Conservation (phyloP, 2,888 invertebrate species). For the Malthinus seriepunctatus region DNA sequence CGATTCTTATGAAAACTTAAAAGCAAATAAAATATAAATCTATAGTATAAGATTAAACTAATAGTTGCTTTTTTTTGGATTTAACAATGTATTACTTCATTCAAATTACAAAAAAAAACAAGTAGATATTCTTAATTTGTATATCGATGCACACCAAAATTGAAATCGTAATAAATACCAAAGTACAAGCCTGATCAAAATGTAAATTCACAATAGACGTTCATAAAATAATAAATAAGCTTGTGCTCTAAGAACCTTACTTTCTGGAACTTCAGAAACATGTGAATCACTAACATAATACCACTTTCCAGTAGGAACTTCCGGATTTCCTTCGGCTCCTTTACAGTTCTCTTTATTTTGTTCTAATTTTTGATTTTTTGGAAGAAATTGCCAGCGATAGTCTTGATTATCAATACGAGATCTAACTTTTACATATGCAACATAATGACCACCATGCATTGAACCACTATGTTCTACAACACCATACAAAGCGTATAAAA, state of each 20-base stretch:
- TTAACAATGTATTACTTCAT: no score
- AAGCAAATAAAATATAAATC: no score
- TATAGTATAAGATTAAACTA: no score
- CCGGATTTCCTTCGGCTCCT: conserved; percentile 51
- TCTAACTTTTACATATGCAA: conserved; percentile 92
- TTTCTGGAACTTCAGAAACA: conserved; percentile 80
- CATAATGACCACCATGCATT: conserved; percentile 88
- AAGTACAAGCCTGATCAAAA: no score
- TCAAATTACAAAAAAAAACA: no score
- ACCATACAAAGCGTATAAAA: conserved; percentile 90
- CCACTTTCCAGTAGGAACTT: conserved; percentile 79
- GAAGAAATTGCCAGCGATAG: conserved; percentile 74
- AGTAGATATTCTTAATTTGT: no score
- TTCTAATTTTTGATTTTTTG: conserved; percentile 51
- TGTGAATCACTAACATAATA: conserved; percentile 91
- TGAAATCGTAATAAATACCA: no score
- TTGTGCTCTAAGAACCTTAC: conserved; percentile 80
- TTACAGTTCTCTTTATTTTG: conserved; percentile 52
- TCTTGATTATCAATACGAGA: conserved; percentile 64
- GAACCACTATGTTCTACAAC: conserved; percentile 94
- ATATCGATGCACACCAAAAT: no score
- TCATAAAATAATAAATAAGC: conserved; percentile 98
- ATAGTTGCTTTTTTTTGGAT: no score
- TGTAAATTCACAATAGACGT: conserved; percentile 70
- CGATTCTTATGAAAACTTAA: no score